Evolutionary conservation across 2,113 vertebrate genomes (phyloP), one percentile per base, ranked within the genome.

Genomic region (Chascanopsetta lugubris): DNA sequence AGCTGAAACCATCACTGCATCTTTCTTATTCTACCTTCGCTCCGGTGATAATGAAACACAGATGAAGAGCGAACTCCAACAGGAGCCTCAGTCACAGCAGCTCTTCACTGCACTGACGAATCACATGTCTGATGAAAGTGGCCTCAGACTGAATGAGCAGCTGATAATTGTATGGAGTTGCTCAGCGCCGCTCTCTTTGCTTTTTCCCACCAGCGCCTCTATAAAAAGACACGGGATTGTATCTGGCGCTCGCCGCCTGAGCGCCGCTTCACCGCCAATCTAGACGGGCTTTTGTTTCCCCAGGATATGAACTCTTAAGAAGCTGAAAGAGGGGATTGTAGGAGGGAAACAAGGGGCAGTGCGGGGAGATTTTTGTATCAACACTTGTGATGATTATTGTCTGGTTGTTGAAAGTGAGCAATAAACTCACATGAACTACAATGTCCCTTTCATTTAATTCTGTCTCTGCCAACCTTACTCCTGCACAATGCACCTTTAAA

Each of bases 141-240:
- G 42, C 34, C 12, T 11, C 34, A 21, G 50, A 58, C 15, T 34
- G 53, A 69, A 67, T 20, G 66, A 43, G 46, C 59, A 54, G 53
- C 13, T 0, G 43, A 50, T 69, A 38, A 83, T 83, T 71, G 74
- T 22, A 64, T 43, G 56, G 47, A 77, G 69, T n/a, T 63, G 53
- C 63, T 18, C 32, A 49, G 42, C 13, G 45, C 6, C 45, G 46
- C 66, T 48, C 66, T 48, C 15, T 68, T 65, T 49, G 54, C 60
- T 54, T 61, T 56, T 42, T 21, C 58, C 46, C 49, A 54, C 42
- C 45, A 36, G 69, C 27, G 30, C 68, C 8, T 48, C 55, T 58
- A 57, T 72, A 48, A 72, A 80, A 73, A 72, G 38, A 53, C 67
- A 42, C 24, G 13, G 73, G 59, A 72, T 69, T 72, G 64, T 42